Evolutionary conservation across 2,888 invertebrate species (phyloP).

Genomic region (Palloptera scutellata): DNA sequence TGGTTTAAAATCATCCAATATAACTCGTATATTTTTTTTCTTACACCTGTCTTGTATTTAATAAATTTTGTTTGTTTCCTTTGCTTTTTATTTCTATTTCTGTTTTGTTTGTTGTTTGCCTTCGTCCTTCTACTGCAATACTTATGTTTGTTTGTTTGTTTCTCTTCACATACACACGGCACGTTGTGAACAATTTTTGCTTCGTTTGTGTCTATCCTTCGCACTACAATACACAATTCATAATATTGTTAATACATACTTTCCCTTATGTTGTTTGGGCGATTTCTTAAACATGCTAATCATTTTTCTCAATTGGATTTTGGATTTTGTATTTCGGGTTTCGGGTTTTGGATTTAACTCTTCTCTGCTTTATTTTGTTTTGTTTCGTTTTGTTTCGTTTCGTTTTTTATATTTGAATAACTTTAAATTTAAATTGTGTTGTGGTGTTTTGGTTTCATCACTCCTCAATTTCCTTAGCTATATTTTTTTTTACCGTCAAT

Average conservation of each 20-base stretch:
- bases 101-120: constrained; percentile 14
- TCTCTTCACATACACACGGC: constrained; percentile 87
- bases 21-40: constrained; percentile 13
- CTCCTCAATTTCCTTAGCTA: background rate
- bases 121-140: background rate
- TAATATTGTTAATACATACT: background rate
- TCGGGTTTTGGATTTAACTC: no score
- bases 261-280: background rate
- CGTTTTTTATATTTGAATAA: no score
- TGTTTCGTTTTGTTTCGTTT: no score
- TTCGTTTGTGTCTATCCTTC: constrained; percentile 26
- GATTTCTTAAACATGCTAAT: background rate
- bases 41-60: constrained; percentile 8
- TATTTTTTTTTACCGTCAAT: no score
- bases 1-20: constrained; percentile 37
- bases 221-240: background rate
- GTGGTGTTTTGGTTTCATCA: no score
- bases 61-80: constrained; percentile 8
- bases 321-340: no score
- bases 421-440: no score
- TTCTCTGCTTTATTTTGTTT: no score
- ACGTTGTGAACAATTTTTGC: constrained; percentile 89
- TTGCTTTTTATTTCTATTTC: constrained; percentile 5
- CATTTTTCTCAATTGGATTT: no score
- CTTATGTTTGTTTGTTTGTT: background rate